A percentile compares a stretch with the other conserved stretches of the same genome.
Conservation (phyloP, 1,140 invertebrate genomes). For the Caenorhabditis tropicalis region DNA sequence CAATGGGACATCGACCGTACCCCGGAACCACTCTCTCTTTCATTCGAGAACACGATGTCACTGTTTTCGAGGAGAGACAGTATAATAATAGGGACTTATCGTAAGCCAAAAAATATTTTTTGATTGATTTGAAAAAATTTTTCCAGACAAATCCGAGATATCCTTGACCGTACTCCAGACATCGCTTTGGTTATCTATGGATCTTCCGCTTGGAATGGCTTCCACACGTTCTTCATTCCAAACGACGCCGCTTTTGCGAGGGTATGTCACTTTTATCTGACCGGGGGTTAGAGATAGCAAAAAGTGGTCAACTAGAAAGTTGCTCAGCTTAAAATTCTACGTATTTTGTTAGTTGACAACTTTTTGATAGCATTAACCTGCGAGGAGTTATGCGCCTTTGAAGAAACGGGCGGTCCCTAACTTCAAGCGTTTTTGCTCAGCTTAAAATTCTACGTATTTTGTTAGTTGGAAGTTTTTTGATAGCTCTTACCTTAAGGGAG, state of each 20-base stretch:
- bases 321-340: too few species aligned
- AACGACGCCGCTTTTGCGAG: constrained; percentile 70
- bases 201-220: constrained; percentile 72
- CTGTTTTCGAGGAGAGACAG: constrained; percentile 68
- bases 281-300: background rate
- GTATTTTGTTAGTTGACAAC: too few species aligned
- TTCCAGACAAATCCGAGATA: constrained; percentile 62
- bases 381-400: too few species aligned
- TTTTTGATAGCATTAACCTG: too few species aligned
- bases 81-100: constrained; percentile 71
- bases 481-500: too few species aligned
- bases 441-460: too few species aligned
- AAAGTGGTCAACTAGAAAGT: too few species aligned
- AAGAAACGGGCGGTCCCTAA: too few species aligned
- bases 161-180: constrained; percentile 70
- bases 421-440: too few species aligned
- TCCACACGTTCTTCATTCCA: constrained; percentile 71
- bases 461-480: too few species aligned
- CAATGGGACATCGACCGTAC: constrained; percentile 71
- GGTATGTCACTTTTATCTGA: constrained; percentile 24
- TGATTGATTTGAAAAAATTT: background rate
- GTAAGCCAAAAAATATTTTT: constrained; percentile 47
- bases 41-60: constrained; percentile 67
- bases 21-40: constrained; percentile 69
- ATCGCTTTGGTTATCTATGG: constrained; percentile 71